phyloP scores from a whole-genome alignment of 2,888 invertebrate species.

The Argynnis bischoffii region DNA sequence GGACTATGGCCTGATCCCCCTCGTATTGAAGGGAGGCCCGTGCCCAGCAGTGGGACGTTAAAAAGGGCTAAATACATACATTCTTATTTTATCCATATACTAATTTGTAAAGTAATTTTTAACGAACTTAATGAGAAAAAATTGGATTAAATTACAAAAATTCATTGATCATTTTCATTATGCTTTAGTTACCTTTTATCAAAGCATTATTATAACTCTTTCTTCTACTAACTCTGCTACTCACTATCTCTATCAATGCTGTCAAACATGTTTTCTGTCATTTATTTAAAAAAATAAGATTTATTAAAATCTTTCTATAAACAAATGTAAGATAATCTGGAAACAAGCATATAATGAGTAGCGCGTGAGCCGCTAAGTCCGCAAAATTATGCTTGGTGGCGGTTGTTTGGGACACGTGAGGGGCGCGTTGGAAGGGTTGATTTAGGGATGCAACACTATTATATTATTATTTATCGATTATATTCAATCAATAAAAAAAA shows the following conservation, averaged over 20 bases:
- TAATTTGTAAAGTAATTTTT: too few relatives aligned
- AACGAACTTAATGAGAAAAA: too few relatives aligned
- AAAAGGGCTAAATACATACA: too few relatives aligned
- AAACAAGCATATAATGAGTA: slow-evolving; percentile 71
- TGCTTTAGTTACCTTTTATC: too few relatives aligned
- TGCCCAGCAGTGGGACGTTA: too few relatives aligned
- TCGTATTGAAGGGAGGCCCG: too few relatives aligned
- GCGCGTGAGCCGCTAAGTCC: slow-evolving; percentile 59
- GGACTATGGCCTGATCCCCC: too few relatives aligned
- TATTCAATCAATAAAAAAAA: neutral
- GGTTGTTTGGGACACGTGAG: slow-evolving; percentile 54
- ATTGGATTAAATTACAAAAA: too few relatives aligned
- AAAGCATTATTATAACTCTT: too few relatives aligned
- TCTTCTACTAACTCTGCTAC: too few relatives aligned
- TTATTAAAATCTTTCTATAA: slow-evolving; percentile 5
- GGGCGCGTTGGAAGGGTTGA: slow-evolving; percentile 40
- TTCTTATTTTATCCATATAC: too few relatives aligned
- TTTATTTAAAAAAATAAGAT: neutral
- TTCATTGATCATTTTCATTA: too few relatives aligned
- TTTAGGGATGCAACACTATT: slow-evolving; percentile 17
- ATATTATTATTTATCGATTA: slow-evolving; percentile 7
- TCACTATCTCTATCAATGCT: neutral
- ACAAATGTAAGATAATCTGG: slow-evolving; percentile 50
- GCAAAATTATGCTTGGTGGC: slow-evolving; percentile 79
- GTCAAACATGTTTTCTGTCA: neutral